phyloP scores from a whole-genome alignment of 1,140 invertebrate species.

The Schlechtendalia chinensis region DNA sequence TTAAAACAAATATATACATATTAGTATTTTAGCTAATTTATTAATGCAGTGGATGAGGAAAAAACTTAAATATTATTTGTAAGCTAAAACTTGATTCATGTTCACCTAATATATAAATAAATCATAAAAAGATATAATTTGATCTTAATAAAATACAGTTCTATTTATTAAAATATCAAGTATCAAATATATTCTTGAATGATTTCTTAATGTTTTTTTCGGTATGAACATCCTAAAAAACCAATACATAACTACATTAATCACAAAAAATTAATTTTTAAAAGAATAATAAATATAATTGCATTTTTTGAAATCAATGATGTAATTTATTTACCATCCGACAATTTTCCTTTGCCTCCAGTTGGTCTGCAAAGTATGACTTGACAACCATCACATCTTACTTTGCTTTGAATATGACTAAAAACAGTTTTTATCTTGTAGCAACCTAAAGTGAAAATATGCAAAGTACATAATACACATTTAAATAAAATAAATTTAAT shows the following conservation, averaged over 20 bases:
- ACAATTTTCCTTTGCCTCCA: slow-evolving; percentile 95
- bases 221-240: slow-evolving; percentile 38
- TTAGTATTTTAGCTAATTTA: too few species aligned
- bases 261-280: background rate
- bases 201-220: slow-evolving; percentile 31
- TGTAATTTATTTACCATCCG: slow-evolving; percentile 70
- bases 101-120: background rate
- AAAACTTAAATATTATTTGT: too few species aligned
- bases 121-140: background rate
- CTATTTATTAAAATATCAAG: background rate
- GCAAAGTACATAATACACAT: background rate
- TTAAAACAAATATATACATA: too few species aligned
- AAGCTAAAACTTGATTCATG: background rate
- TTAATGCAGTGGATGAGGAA: too few species aligned
- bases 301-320: too few species aligned
- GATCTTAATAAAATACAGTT: slow-evolving; percentile 1
- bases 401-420: slow-evolving; percentile 96
- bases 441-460: slow-evolving; percentile 64
- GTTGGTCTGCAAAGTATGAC: slow-evolving; percentile 98
- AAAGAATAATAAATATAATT: background rate
- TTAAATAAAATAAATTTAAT: background rate
- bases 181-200: background rate
- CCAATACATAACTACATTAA: background rate
- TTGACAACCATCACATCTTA: slow-evolving; percentile 96
- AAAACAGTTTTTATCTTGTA: slow-evolving; percentile 99